Percentiles rank a stretch among this genome's conserved stretches.
Conservation (phyloP, 2,797 vertebrate genomes). For the Anableps anableps region DNA sequence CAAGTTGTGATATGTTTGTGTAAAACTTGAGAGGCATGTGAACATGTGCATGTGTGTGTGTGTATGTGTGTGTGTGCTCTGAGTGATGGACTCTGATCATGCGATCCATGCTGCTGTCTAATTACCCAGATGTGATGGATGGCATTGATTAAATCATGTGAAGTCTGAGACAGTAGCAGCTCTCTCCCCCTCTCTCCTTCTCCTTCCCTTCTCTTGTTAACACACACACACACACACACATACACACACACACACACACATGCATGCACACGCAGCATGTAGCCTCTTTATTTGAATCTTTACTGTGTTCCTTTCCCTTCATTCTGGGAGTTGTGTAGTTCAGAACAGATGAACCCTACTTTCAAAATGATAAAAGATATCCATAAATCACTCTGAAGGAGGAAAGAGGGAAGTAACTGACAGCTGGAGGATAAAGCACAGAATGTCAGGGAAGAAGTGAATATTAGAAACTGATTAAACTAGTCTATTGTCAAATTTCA, state of each 20-base stretch:
- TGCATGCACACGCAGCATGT: background rate
- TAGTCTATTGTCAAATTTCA: constrained; percentile 11
- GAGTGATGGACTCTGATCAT: constrained; percentile 57
- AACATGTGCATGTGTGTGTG: constrained; percentile 19
- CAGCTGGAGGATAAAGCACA: constrained; percentile 24
- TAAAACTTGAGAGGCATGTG: constrained; percentile 14
- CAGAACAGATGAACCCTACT: constrained; percentile 66
- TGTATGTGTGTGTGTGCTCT: constrained; percentile 30
- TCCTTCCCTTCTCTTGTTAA: constrained; percentile 5
- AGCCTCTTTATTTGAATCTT: constrained; percentile 21
- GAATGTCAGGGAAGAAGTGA: constrained; percentile 27
- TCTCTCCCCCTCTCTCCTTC: constrained; percentile 13
- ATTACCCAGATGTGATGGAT: constrained; percentile 78
- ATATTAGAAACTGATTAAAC: constrained; percentile 26
- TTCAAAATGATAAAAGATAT: constrained; percentile 73
- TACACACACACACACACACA: constrained; percentile 19
- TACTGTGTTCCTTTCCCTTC: constrained; percentile 28
- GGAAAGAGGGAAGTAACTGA: constrained; percentile 17
- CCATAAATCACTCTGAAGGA: constrained; percentile 64
- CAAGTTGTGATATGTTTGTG: constrained; percentile 8
- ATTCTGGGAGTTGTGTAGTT: constrained; percentile 57
- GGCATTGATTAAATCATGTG: constrained; percentile 77
- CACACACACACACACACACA: constrained; percentile 38
- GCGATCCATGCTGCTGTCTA: constrained; percentile 73
- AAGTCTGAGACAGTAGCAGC: constrained; percentile 58